Conservation (phyloP, 2,888 invertebrate species). For the Deilephila elpenor region DNA sequence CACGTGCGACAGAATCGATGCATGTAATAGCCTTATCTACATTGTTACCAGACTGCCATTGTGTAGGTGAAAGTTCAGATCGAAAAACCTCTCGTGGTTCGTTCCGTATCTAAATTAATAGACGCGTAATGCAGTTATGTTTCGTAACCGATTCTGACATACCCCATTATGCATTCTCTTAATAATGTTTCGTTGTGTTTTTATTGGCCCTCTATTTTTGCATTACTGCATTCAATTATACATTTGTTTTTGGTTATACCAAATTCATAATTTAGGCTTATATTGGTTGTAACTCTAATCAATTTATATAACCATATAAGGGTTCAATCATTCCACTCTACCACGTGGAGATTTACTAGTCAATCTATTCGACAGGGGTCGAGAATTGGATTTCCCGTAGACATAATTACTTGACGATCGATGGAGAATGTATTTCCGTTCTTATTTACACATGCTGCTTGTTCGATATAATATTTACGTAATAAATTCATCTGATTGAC, state of each 20-base stretch:
- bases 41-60: conserved; percentile 63
- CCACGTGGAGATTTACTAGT: conserved; percentile 1
- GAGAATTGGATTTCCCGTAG: conserved; percentile 25
- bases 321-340: not conserved
- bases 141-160: conserved; percentile 29
- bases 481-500: not conserved
- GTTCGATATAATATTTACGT: not conserved
- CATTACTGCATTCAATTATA: conserved; percentile 7
- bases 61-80: conserved; percentile 77
- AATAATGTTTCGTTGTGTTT: conserved; percentile 27
- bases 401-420: not conserved
- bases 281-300: not conserved
- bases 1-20: conserved; percentile 59
- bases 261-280: not conserved
- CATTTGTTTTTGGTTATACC: not conserved
- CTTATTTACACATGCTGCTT: not conserved
- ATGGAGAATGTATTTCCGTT: not conserved
- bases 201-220: conserved; percentile 4
- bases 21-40: conserved; percentile 42
- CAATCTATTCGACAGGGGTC: conserved; percentile 1
- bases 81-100: conserved; percentile 47
- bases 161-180: conserved; percentile 23
- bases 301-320: not conserved
- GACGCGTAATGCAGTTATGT: conserved; percentile 29
- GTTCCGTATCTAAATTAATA: conserved; percentile 46